A percentile compares a stretch with the other conserved stretches of the same genome.
These are phyloP conservation scores for Theocolax elegans DNA, from an alignment of 1,140 invertebrate genomes.

Conservation along the genomic window DNA sequence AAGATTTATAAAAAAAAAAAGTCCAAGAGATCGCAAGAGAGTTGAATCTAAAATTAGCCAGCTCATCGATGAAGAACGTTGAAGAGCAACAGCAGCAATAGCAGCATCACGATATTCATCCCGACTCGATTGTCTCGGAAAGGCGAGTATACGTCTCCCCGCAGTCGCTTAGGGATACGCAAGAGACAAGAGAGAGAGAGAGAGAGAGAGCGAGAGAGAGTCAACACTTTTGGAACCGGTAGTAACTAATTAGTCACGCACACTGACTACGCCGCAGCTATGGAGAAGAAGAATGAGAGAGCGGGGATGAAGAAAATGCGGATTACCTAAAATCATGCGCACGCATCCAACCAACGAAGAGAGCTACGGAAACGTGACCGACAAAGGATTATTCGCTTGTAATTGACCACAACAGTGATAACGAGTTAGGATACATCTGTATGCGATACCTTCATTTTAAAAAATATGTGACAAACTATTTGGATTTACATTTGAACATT, in stretches of 20 bases:
- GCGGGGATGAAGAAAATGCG: not conserved
- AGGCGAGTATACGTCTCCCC: slow-evolving; percentile 10
- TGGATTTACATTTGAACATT: too few relatives aligned
- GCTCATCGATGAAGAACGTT: not conserved
- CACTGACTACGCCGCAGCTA: not conserved
- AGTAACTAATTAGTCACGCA: slow-evolving; percentile 41
- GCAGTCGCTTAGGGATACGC: not conserved
- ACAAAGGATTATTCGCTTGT: slow-evolving; percentile 3
- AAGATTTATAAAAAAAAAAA: too few relatives aligned
- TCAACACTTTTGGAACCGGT: slow-evolving; percentile 40
- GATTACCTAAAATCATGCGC: slow-evolving; percentile 33
- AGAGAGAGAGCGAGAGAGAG: slow-evolving; percentile 21
- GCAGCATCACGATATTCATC: not conserved
- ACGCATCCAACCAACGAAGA: not conserved
- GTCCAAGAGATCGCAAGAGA: too few relatives aligned
- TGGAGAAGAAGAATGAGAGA: not conserved
- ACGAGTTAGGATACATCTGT: too few relatives aligned
- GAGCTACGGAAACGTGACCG: not conserved
- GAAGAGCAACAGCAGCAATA: not conserved
- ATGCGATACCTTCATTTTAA: too few relatives aligned
- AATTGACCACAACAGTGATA: too few relatives aligned
- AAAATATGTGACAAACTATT: too few relatives aligned
- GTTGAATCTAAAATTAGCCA: not conserved
- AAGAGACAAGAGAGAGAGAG: slow-evolving; percentile 3
- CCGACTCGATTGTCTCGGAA: slow-evolving; percentile 21